Evolutionary conservation across 2,797 vertebrate species (phyloP).

Genomic region (Serranus cabrilla): DNA sequence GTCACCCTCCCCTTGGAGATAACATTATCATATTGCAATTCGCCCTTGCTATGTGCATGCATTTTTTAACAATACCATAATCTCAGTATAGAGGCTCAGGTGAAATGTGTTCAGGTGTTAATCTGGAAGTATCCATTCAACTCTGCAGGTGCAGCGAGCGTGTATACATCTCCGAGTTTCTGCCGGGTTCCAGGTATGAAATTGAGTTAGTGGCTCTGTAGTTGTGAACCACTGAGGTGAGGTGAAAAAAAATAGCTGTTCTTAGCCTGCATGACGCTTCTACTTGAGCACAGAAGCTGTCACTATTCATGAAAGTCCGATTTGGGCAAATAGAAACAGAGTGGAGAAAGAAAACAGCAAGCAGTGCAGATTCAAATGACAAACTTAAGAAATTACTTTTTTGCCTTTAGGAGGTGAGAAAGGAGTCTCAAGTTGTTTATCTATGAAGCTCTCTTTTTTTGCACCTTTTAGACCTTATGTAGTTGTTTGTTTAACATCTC

Average conservation of each 20-base stretch:
- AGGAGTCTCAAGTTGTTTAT: slow-evolving; percentile 30
- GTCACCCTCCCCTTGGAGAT: neutral
- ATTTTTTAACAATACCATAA: neutral
- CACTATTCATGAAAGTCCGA: slow-evolving; percentile 77
- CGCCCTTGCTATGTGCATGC: neutral
- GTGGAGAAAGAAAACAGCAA: slow-evolving; percentile 56
- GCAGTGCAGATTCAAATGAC: slow-evolving; percentile 51
- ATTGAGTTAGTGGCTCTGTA: slow-evolving; percentile 66
- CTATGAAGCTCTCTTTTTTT: slow-evolving; percentile 13
- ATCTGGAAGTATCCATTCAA: slow-evolving; percentile 33
- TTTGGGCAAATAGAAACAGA: slow-evolving; percentile 49
- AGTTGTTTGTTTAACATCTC: slow-evolving; percentile 36
- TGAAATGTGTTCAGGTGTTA: slow-evolving; percentile 42
- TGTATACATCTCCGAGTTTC: slow-evolving; percentile 56
- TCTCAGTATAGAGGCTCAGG: neutral
- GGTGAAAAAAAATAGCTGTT: slow-evolving; percentile 41
- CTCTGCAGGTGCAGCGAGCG: slow-evolving; percentile 40
- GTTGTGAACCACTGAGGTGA: slow-evolving; percentile 59
- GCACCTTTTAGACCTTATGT: slow-evolving; percentile 14
- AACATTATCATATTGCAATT: neutral
- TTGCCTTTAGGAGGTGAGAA: slow-evolving; percentile 29
- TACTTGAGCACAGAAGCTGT: slow-evolving; percentile 66
- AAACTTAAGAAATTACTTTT: slow-evolving; percentile 51
- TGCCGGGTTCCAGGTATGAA: slow-evolving; percentile 64
- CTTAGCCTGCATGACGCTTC: slow-evolving; percentile 61